phyloP scores from a whole-genome alignment of 2,888 invertebrate genomes.

The Meteorus cinctellus region DNA sequence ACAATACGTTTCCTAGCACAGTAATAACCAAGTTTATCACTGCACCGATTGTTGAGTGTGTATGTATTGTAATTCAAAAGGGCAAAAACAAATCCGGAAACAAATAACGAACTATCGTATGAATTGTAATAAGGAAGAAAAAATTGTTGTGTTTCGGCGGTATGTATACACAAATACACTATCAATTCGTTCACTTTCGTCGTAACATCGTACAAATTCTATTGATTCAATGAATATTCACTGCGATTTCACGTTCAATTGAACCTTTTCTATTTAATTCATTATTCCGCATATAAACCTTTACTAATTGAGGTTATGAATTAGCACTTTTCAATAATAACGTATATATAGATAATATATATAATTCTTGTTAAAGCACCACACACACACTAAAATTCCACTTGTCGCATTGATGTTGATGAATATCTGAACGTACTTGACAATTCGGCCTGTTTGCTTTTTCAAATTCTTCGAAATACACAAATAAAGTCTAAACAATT shows the following conservation, averaged over 20 bases:
- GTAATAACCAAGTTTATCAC: constrained; percentile 3
- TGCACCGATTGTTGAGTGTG: not conserved
- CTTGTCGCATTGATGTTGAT: constrained; percentile 23
- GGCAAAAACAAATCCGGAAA: too few relatives aligned
- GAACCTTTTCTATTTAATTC: not conserved
- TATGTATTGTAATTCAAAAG: too few relatives aligned
- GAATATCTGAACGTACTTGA: not conserved
- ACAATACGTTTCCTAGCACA: not conserved
- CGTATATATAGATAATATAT: not conserved
- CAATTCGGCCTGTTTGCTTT: not conserved
- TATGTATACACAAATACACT: not conserved
- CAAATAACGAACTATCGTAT: too few relatives aligned
- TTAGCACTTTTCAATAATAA: constrained; percentile 11
- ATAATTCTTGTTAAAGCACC: constrained; percentile 17
- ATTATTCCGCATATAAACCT: not conserved
- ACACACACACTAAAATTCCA: constrained; percentile 9
- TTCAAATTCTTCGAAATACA: constrained; percentile 7
- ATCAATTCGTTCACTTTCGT: not conserved
- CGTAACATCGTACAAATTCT: not conserved
- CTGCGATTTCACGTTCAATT: not conserved
- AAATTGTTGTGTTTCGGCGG: not conserved
- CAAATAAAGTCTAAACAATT: not conserved
- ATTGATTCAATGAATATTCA: not conserved
- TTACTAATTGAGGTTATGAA: constrained; percentile 28
- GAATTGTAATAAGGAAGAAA: not conserved